These are phyloP conservation scores for Lottia scabra DNA, from an alignment of 2,888 invertebrate genomes.

Conservation along the genomic window DNA sequence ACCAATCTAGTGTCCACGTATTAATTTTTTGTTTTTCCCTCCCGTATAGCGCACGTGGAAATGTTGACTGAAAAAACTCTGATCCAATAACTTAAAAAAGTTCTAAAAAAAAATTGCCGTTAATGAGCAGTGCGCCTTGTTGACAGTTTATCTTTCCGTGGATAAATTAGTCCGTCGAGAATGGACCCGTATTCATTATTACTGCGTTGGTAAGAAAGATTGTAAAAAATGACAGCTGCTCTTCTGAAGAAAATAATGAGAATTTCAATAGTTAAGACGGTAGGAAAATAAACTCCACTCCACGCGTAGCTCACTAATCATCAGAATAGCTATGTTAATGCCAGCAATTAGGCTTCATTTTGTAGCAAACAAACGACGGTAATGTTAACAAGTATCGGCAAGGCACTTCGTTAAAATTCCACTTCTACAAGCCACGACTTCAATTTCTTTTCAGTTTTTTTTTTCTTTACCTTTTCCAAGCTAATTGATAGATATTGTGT, in stretches of 20 bases:
- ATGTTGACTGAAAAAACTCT: too few relatives aligned
- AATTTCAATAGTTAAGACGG: background rate
- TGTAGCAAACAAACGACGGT: background rate
- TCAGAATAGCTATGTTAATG: background rate
- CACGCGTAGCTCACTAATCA: background rate
- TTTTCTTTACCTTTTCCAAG: background rate
- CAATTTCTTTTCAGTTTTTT: background rate
- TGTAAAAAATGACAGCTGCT: background rate
- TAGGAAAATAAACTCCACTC: background rate
- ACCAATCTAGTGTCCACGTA: too few relatives aligned
- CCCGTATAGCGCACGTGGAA: too few relatives aligned
- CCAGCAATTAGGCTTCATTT: background rate
- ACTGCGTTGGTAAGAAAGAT: background rate
- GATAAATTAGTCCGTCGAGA: conserved; percentile 1
- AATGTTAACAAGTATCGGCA: background rate
- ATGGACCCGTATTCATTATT: background rate
- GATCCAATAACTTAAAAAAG: too few relatives aligned
- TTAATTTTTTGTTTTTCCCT: too few relatives aligned
- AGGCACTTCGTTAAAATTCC: background rate
- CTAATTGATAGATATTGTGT: background rate
- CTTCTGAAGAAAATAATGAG: background rate
- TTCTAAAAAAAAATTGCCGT: background rate
- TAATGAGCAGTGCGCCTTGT: background rate
- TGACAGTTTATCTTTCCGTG: background rate
- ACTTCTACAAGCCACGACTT: background rate